Evolutionary conservation across 2,113 vertebrate species (phyloP), one percentile per base, ranked within the genome.

Genomic region (Antechinus flavipes): DNA sequence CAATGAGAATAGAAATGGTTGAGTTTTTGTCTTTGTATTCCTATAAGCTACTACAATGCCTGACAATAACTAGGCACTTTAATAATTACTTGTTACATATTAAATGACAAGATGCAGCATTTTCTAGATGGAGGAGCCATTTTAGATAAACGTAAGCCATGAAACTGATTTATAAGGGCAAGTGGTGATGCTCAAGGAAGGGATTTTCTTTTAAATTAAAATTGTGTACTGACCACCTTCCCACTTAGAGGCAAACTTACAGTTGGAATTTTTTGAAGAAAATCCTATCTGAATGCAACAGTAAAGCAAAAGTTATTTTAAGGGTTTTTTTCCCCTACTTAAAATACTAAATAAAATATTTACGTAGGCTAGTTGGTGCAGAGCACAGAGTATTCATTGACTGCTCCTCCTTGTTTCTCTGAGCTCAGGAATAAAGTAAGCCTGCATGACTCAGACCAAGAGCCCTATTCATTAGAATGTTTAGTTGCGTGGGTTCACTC

Each of bases 321-420:
- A 97, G 95, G 95, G 96, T 97, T 98, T 96, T 94, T 98, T 97
- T 26, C 97, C 97, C n/a, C 96, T 98, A 98, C 98, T 98, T 98
- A 97, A 97, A 76, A 56, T 47, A 94, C 8, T 55, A 97, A 98
- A 98, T 98, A 97, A 98, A 98, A 98, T 98, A 98, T 98, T 98
- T 98, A 98, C 96, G 76, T 93, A 92, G 96, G 76, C 30, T 42
- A 94, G 96, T 93, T 98, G 98, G 58, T 95, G 54, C 93, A 93
- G 90, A 97, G 93, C 92, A 97, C 30, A 98, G 95, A 94, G 95
- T 95, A 97, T 98, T 98, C 97, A 96, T 89, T 96, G 95, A 96
- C 50, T 92, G 52, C 96, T 96, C 56, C 23, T 97, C 95, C 84
- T 76, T 97, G 61, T 98, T 97, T 97, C 97, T 90, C 96, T 93